Percentiles rank a stretch among this genome's conserved stretches.
These are phyloP conservation scores for Drosophila eohydei DNA, from an alignment of 2,888 invertebrate genomes.

Conservation along the genomic window DNA sequence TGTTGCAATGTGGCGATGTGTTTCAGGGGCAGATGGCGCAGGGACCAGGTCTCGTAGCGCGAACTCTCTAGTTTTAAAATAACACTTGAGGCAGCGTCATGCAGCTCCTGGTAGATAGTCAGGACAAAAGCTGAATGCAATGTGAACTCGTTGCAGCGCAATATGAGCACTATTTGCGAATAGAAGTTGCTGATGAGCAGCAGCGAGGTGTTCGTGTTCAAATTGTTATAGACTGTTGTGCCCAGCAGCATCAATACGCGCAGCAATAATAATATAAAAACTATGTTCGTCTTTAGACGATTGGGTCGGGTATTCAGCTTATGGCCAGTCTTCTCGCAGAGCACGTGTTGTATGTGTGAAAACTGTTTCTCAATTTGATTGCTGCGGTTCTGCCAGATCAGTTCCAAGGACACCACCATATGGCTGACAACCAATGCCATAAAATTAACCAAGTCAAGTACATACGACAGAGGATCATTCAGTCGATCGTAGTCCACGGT, in stretches of 20 bases:
- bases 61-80: slow-evolving; percentile 21
- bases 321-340: slow-evolving; percentile 25
- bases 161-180: slow-evolving; percentile 53
- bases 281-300: neutral
- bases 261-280: slow-evolving; percentile 19
- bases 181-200: slow-evolving; percentile 38
- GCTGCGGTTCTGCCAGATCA: slow-evolving; percentile 36
- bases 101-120: slow-evolving; percentile 36
- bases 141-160: slow-evolving; percentile 57
- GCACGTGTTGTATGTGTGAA: neutral
- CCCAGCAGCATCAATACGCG: slow-evolving; percentile 7
- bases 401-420: slow-evolving; percentile 23
- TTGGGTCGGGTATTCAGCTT: slow-evolving; percentile 17
- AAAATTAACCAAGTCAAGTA: slow-evolving; percentile 32
- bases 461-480: slow-evolving; percentile 26
- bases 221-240: slow-evolving; percentile 22
- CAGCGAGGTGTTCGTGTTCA: neutral
- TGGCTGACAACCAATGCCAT: slow-evolving; percentile 37
- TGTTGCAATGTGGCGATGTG: slow-evolving; percentile 50
- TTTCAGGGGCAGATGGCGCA: slow-evolving; percentile 5
- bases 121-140: slow-evolving; percentile 40
- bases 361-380: slow-evolving; percentile 27
- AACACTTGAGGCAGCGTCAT: neutral
- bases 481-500: slow-evolving; percentile 19
- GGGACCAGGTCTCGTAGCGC: slow-evolving; percentile 1